Evolutionary conservation across 2,797 vertebrate genomes (phyloP).

Genomic region (Rhincodon typus): DNA sequence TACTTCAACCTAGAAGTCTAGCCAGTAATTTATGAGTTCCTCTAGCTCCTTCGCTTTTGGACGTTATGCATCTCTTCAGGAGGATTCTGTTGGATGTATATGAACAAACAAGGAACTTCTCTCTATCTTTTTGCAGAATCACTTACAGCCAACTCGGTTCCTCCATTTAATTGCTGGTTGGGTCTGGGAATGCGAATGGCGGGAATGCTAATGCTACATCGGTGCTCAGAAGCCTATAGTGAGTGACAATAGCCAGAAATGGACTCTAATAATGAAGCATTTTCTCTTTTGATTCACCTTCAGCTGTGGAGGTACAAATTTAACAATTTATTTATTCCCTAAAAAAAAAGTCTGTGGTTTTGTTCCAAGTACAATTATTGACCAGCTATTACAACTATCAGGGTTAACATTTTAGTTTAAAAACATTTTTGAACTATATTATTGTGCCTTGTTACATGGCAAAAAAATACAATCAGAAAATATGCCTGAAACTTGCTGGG

Average conservation of each 20-base stretch:
- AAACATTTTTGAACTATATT: constrained; percentile 1
- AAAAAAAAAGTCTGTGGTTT: background rate
- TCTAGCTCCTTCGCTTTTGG: background rate
- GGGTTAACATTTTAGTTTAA: constrained; percentile 21
- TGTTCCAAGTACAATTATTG: background rate
- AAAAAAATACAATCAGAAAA: background rate
- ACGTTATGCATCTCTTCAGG: background rate
- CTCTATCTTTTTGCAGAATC: background rate
- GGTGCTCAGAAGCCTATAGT: background rate
- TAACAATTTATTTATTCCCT: background rate
- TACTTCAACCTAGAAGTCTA: background rate
- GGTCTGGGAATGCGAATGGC: background rate
- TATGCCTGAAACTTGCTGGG: background rate
- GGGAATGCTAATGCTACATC: background rate
- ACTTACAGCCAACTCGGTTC: background rate
- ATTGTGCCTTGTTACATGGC: background rate
- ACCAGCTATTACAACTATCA: background rate
- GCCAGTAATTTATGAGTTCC: background rate
- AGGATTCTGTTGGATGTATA: background rate
- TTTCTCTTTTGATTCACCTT: background rate
- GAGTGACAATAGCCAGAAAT: background rate
- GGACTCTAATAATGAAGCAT: background rate
- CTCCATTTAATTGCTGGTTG: background rate
- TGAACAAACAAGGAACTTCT: background rate
- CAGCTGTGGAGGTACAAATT: constrained; percentile 9